phyloP scores from a whole-genome alignment of 1,140 invertebrate genomes.

The Lysiphlebus fabarum region DNA sequence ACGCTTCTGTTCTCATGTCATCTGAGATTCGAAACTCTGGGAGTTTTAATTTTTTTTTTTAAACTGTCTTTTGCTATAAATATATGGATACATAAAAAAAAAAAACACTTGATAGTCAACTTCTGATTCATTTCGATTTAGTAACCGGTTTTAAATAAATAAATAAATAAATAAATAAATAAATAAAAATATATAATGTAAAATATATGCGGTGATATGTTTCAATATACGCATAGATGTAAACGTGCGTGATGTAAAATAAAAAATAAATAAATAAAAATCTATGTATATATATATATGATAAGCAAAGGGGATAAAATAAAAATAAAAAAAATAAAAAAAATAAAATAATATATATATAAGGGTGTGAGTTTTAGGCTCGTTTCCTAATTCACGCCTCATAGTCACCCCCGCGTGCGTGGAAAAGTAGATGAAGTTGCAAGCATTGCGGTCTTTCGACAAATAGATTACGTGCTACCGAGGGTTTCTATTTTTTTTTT shows the following conservation, averaged over 20 bases:
- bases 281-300: too few species aligned
- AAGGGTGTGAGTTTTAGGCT: too few species aligned
- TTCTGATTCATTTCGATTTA: neutral
- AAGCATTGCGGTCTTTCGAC: slow-evolving; percentile 48
- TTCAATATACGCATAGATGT: neutral
- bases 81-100: neutral
- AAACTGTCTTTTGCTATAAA: neutral
- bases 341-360: too few species aligned
- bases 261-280: neutral
- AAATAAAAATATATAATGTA: neutral
- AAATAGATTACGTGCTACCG: slow-evolving; percentile 56
- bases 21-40: neutral
- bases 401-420: slow-evolving; percentile 22
- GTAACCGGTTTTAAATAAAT: neutral
- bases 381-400: slow-evolving; percentile 25
- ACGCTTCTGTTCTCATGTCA: slow-evolving; percentile 17
- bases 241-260: neutral
- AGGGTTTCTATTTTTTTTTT: slow-evolving; percentile 33
- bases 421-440: slow-evolving; percentile 31
- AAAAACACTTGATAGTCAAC: neutral
- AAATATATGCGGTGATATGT: neutral
- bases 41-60: neutral
- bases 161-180: neutral
- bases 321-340: too few species aligned
- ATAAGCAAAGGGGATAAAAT: too few species aligned